These are phyloP conservation scores for Brachystomella parvula DNA, from an alignment of 1,140 invertebrate genomes.

Conservation along the genomic window DNA sequence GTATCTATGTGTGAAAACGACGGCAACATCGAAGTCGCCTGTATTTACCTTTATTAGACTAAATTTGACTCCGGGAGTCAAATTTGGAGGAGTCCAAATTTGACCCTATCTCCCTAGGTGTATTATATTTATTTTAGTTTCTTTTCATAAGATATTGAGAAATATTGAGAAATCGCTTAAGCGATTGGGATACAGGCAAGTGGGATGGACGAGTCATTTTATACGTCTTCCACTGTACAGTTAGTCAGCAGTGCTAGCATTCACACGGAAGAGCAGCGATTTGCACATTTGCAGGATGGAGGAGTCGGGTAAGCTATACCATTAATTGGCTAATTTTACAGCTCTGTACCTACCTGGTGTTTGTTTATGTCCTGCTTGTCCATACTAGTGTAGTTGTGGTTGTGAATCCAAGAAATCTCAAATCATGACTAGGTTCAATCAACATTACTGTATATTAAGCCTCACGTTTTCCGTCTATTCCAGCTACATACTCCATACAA, in stretches of 20 bases:
- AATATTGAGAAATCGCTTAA: no score
- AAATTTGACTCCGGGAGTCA: no score
- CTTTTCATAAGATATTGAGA: no score
- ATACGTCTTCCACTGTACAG: not conserved
- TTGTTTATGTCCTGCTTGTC: not conserved
- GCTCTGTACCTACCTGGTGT: no score
- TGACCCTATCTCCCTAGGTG: no score
- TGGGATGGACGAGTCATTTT: not conserved
- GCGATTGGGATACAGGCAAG: no score
- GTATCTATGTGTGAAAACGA: no score
- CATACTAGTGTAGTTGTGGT: not conserved
- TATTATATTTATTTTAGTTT: no score
- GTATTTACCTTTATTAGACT: no score
- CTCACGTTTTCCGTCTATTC: not conserved
- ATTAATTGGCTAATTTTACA: not conserved
- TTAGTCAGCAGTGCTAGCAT: not conserved
- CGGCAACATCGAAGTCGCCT: no score
- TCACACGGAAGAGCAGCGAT: not conserved
- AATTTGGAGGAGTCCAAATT: no score
- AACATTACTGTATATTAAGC: not conserved
- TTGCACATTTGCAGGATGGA: not conserved
- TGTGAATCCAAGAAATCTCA: not conserved
- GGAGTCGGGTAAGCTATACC: not conserved
- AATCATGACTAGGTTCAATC: not conserved
- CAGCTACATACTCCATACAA: not conserved